Base-by-base conservation (phyloP, 2,888 invertebrate species). In the Flexamia atlantica region DNA sequence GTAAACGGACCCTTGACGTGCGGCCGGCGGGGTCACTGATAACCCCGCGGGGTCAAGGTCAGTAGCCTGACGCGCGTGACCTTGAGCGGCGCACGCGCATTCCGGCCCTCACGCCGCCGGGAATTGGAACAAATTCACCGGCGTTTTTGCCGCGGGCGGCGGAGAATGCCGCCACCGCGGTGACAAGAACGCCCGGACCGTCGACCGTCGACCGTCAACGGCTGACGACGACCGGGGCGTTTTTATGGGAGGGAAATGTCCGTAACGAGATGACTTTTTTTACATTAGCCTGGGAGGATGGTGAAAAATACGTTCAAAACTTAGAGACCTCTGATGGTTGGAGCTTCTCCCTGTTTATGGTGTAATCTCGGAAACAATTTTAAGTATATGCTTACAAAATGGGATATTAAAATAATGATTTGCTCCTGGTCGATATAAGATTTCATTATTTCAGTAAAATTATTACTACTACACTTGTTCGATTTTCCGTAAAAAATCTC, bases 101-200 rank as follows among this genome's bases (percentile, higher is more conserved):
- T 70, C 70, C 70, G 40, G 5, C 28, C 20, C 64, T 64, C 70
- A 40, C 40, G 36, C 70, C 36, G 5, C 70, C 36, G 36, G 70
- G 70, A 70, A 70, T 70, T 70, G 70, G 70, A 70, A 36, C 70
- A 70, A 40, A 70, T 70, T 70, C 40, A 40, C 70, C 70, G 20
- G 70, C 12, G 9, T 70, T 70, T 70, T 70, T 30, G n/a, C 40
- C 9, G 10, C 20, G 70, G 12, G 20, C 36, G 32, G 20, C 32
- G 36, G 70, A 23, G 70, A 70, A 70, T 70, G 70, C 40, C 32
- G 70, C 68, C 1, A 30, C 5, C 70, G 0, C 70, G 40, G 32
- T 20, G 70, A 36, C 20, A 68, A 68, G 32, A 68, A 68, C 32
- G 28, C 32, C n/a, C n/a, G n/a, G n/a, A n/a, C n/a, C 30, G 32